Evolutionary conservation across 2,113 vertebrate genomes (phyloP), one percentile per base, ranked within the genome.

Genomic region (Charina bottae): DNA sequence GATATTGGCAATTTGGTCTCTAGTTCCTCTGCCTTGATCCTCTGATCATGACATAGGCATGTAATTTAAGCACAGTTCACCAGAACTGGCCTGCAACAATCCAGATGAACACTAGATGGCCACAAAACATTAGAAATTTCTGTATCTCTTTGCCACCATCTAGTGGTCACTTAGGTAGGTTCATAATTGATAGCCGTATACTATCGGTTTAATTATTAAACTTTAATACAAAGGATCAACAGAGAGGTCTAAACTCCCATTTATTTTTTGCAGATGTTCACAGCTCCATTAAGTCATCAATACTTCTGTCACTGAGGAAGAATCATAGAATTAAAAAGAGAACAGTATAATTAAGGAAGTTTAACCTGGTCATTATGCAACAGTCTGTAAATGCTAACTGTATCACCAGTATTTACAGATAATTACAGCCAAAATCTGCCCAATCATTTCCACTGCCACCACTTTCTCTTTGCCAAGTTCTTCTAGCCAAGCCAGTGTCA

Each of bases 231-330:
- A 95, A 95, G 96, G 95, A 93, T 49, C 72, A 94, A 93, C 10
- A 95, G 92, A 89, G 94, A 92, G 87, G 94, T 95, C 93, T 96
- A 92, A 96, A 91, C 93, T 94, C 92, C 90, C 85, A 23, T 28
- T 78, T 78, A 54, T 96, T 95, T 96, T 95, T 95, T 95, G 6
- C 3, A 94, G 95, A 90, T 89, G 93, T 96, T 96, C 95, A 95
- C 89, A 96, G 46, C 91, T 96, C 46, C 92, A 94, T 96, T 96
- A 96, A 96, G 89, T 90, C 88, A 96, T 96, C 60, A 92, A 83
- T 90, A 33, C 37, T 4, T 78, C 89, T 96, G 93, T 94, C 93
- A 92, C 62, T 94, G 94, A 92, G 59, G 89, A 91, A 93, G 93
- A 53, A 94, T 28, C 60, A 28, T 12, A 33, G 94, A 96, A 95